Conservation (phyloP, 2,797 vertebrate genomes). For the Hydrolagus colliei region DNA sequence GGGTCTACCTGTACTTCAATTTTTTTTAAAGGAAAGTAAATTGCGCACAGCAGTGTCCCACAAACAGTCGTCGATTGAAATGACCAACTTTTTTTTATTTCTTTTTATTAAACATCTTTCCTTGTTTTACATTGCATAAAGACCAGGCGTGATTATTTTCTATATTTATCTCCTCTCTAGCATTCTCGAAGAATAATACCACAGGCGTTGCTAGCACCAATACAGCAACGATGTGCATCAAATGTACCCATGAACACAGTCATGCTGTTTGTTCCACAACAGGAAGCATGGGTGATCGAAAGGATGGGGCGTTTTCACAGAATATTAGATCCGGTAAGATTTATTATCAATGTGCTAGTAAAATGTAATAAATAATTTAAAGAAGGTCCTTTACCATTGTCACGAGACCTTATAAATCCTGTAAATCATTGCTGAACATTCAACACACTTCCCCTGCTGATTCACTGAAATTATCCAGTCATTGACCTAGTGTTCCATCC, state of each 20-base stretch:
- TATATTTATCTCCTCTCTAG: not conserved
- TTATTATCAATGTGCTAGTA: conserved; percentile 25
- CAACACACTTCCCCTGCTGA: too few species aligned
- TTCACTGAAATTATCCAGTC: too few species aligned
- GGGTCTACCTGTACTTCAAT: too few species aligned
- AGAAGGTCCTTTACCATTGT: not conserved
- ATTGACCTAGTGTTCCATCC: too few species aligned
- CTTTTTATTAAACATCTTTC: not conserved
- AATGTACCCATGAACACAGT: conserved; percentile 81
- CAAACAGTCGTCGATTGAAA: too few species aligned
- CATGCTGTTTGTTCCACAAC: conserved; percentile 87
- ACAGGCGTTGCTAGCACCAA: not conserved
- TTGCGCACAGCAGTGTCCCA: too few species aligned
- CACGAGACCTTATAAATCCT: too few species aligned
- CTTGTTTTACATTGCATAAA: not conserved
- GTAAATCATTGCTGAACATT: not conserved
- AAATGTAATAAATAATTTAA: not conserved
- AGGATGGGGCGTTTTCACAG: conserved; percentile 90
- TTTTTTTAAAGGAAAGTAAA: too few species aligned
- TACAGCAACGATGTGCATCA: conserved; percentile 67
- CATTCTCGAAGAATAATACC: conserved; percentile 24
- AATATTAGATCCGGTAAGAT: conserved; percentile 82
- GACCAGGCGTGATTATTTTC: not conserved
- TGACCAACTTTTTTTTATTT: too few species aligned
- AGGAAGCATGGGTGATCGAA: conserved; percentile 96